Conservation (phyloP, 2,113 vertebrate species). For the Numida meleagris region DNA sequence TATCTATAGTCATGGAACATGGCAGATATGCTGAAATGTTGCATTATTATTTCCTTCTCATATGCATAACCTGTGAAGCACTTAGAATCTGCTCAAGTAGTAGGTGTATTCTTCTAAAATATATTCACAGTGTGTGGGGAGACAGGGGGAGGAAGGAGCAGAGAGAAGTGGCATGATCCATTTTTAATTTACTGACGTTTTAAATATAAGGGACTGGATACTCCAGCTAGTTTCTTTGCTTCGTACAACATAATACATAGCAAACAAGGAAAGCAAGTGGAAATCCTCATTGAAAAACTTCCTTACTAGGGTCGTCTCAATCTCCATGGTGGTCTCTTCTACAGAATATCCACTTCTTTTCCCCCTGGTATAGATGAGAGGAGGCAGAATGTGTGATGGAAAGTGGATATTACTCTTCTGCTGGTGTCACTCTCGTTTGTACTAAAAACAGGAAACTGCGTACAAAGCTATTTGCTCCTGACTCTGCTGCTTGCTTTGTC, state of each 20-base stretch:
- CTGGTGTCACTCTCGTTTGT: not conserved
- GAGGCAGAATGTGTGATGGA: not conserved
- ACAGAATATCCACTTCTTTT: not conserved
- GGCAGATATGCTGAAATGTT: not conserved
- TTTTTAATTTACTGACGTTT: constrained; percentile 1
- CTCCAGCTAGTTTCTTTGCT: not conserved
- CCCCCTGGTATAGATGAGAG: not conserved
- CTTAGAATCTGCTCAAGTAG: not conserved
- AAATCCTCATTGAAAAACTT: not conserved
- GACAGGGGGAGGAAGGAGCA: not conserved
- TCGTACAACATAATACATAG: too few relatives aligned
- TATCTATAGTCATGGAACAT: not conserved
- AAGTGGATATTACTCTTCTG: not conserved
- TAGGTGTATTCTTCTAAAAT: constrained; percentile 18
- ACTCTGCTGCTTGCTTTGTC: not conserved
- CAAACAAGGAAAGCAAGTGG: not conserved
- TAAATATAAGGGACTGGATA: not conserved
- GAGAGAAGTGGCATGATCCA: not conserved
- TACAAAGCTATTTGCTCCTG: not conserved
- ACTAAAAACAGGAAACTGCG: not conserved
- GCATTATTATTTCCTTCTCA: constrained; percentile 11
- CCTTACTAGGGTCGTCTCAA: not conserved
- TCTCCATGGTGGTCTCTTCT: not conserved
- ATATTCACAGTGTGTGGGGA: not conserved
- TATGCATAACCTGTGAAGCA: not conserved